These are phyloP conservation scores for Timandra comae DNA, from an alignment of 2,888 invertebrate species.

Conservation along the genomic window DNA sequence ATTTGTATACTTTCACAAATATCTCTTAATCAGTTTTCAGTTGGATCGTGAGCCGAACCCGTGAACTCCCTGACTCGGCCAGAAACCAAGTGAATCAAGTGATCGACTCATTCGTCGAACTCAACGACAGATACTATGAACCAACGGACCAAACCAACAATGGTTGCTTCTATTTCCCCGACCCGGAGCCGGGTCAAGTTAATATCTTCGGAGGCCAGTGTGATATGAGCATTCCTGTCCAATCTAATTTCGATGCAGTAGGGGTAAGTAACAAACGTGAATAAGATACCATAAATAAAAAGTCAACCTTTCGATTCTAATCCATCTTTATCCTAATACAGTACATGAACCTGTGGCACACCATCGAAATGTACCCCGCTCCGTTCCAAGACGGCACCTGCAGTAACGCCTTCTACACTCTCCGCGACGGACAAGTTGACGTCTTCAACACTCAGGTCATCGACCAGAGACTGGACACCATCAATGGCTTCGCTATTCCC, in stretches of 20 bases:
- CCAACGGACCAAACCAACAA: slow-evolving; percentile 14
- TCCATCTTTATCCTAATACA: slow-evolving; percentile 20
- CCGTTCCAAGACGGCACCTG: slow-evolving; percentile 46
- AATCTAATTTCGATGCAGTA: slow-evolving; percentile 36
- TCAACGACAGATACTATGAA: slow-evolving; percentile 9
- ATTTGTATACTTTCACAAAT: no score
- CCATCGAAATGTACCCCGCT: slow-evolving; percentile 42
- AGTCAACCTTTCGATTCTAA: no score
- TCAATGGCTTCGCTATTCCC: slow-evolving; percentile 36
- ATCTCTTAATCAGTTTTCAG: slow-evolving; percentile 58
- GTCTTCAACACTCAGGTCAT: slow-evolving; percentile 43
- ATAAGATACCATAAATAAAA: slow-evolving; percentile 6
- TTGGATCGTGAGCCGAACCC: slow-evolving; percentile 54
- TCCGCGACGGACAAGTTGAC: slow-evolving; percentile 24
- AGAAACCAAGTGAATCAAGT: slow-evolving; percentile 31
- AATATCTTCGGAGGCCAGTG: slow-evolving; percentile 47
- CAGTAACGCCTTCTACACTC: slow-evolving; percentile 38
- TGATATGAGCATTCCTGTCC: slow-evolving; percentile 37
- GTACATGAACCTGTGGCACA: slow-evolving; percentile 48
- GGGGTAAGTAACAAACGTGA: slow-evolving; percentile 30
- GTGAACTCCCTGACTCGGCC: slow-evolving; percentile 25
- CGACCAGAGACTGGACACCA: slow-evolving; percentile 35
- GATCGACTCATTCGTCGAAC: slow-evolving; percentile 30
- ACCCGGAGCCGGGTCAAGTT: slow-evolving; percentile 23
- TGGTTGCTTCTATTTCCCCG: slow-evolving; percentile 48